Conservation (phyloP, 2,797 vertebrate genomes). For the Peromyscus aztecus region DNA sequence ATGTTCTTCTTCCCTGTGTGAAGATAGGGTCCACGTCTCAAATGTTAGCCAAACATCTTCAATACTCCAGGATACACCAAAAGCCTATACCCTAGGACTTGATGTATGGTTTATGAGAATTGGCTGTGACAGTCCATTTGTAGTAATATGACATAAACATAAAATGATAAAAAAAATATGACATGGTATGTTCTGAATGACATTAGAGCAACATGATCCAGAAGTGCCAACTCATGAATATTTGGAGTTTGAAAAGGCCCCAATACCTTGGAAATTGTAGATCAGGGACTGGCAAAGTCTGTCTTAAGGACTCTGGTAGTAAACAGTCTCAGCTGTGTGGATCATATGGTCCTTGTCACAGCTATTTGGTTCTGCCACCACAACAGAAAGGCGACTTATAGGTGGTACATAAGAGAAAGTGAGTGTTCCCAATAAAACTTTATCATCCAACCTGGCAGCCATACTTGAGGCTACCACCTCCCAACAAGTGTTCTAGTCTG, state of each 20-base stretch:
- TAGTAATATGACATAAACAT: not conserved
- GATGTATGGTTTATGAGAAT: not conserved
- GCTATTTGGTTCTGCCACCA: not conserved
- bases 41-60: not conserved
- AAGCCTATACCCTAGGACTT: not conserved
- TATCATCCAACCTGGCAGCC: not conserved
- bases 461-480: accelerated
- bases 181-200: not conserved
- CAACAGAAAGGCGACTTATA: not conserved
- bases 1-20: not conserved
- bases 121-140: not conserved
- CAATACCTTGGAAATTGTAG: not conserved
- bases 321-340: not conserved
- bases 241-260: not conserved
- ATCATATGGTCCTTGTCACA: not conserved
- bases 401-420: not conserved
- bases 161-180: not conserved
- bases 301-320: not conserved
- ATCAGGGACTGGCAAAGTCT: not conserved
- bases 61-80: not conserved
- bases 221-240: not conserved
- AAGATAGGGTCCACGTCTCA: not conserved
- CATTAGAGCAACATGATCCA: not conserved
- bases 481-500: too few relatives aligned
- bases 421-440: not conserved